A percentile compares a stretch with the other conserved stretches of the same genome.
Conservation (phyloP, 2,113 vertebrate species). For the Psephotus haematonotus region DNA sequence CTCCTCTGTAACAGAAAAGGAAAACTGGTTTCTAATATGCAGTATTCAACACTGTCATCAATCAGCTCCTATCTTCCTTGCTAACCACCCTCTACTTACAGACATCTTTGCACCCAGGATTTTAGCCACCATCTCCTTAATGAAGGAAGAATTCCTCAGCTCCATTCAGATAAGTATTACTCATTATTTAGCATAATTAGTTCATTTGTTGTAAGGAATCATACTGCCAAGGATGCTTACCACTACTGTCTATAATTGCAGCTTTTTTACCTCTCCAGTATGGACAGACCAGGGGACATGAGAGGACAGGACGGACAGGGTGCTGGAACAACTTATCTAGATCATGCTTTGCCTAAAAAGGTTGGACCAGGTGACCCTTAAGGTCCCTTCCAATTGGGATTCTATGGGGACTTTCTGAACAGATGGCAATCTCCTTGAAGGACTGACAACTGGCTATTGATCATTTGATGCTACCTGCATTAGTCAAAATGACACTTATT, state of each 20-base stretch:
- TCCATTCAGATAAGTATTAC: not conserved
- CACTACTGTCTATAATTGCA: not conserved
- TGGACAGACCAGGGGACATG: not conserved
- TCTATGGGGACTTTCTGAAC: not conserved
- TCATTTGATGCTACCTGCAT: not conserved
- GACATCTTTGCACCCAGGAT: not conserved
- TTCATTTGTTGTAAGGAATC: not conserved
- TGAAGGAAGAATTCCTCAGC: not conserved
- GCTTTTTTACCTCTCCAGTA: not conserved
- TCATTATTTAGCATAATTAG: not conserved
- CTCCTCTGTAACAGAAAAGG: not conserved
- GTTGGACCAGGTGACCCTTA: not conserved
- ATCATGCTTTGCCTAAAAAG: not conserved
- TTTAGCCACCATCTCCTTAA: not conserved
- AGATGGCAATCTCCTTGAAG: not conserved
- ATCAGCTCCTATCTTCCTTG: not conserved
- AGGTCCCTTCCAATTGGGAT: not conserved
- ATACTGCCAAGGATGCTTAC: too few relatives aligned
- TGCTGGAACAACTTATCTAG: not conserved
- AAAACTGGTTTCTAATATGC: not conserved
- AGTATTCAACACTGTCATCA: not conserved
- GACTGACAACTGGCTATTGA: not conserved
- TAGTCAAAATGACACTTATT: not conserved
- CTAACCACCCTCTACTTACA: not conserved
- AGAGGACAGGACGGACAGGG: not conserved